Percentiles rank a stretch among this genome's conserved stretches.
phyloP scores from a whole-genome alignment of 2,113 vertebrate species.

The Albula goreensis region DNA sequence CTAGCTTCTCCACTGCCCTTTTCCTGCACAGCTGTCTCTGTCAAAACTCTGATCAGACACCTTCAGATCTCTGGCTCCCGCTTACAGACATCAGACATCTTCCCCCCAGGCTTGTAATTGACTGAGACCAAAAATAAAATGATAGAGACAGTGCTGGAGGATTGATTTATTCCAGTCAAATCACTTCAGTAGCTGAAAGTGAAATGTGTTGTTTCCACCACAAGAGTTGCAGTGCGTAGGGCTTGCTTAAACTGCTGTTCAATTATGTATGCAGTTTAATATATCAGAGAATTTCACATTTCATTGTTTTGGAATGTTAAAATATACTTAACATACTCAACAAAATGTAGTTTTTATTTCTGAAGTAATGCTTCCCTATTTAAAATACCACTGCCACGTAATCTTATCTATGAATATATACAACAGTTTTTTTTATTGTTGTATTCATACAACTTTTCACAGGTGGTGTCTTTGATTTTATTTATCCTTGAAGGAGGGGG shows the following conservation, averaged over 20 bases:
- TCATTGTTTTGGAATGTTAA: too few species aligned
- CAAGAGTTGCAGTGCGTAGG: neutral
- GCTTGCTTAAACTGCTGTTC: neutral
- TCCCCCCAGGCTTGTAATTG: neutral
- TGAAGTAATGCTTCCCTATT: too few species aligned
- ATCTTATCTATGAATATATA: too few species aligned
- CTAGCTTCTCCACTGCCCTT: constrained; percentile 46
- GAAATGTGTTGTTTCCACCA: neutral
- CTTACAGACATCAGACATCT: neutral
- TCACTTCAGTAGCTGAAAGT: neutral
- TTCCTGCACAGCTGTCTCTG: constrained; percentile 44
- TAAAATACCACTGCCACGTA: too few species aligned
- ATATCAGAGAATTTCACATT: neutral
- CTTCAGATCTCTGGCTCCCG: neutral
- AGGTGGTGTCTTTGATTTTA: too few species aligned
- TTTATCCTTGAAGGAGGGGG: too few species aligned
- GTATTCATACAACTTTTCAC: too few species aligned
- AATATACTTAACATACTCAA: too few species aligned
- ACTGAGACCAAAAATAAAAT: neutral
- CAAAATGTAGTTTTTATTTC: too few species aligned
- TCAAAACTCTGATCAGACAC: constrained; percentile 29
- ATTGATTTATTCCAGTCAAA: neutral
- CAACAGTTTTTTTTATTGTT: too few species aligned
- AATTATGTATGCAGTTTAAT: neutral
- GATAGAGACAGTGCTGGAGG: neutral